A percentile compares a stretch with the other conserved stretches of the same genome.
These are phyloP conservation scores for Boleophthalmus pectinirostris DNA, from an alignment of 2,113 vertebrate genomes.

Conservation along the genomic window DNA sequence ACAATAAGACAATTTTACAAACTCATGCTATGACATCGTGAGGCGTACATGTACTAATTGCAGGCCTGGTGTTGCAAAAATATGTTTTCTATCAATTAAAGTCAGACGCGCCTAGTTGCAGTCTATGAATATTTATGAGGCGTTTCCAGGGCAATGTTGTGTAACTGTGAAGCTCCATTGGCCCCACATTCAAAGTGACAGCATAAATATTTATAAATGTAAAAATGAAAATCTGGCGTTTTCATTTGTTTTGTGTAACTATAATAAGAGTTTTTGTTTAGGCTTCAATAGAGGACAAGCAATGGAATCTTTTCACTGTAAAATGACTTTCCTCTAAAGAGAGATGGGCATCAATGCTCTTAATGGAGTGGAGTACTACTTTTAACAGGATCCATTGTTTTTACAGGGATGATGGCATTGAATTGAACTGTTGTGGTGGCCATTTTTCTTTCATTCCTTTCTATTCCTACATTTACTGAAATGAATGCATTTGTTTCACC, in stretches of 20 bases:
- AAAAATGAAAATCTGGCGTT: constrained; percentile 13
- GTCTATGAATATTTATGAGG: constrained; percentile 58
- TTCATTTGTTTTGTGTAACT: neutral
- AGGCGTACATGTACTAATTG: constrained; percentile 1
- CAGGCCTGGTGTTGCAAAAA: constrained; percentile 28
- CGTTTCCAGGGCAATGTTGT: constrained; percentile 59
- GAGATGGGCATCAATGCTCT: neutral
- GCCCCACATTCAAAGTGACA: constrained; percentile 23
- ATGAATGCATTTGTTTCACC: neutral
- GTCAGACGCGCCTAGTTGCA: constrained; percentile 27
- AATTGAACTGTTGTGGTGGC: neutral
- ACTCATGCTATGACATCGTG: neutral
- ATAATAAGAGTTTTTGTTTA: neutral
- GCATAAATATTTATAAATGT: constrained; percentile 26
- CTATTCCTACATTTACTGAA: neutral
- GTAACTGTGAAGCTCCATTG: constrained; percentile 50
- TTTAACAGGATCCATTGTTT: neutral
- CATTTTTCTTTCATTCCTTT: neutral
- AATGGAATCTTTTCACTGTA: neutral
- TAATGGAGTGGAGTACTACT: neutral
- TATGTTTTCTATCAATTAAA: constrained; percentile 60
- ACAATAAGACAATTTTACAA: neutral
- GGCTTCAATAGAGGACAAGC: neutral
- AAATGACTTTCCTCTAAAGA: neutral
- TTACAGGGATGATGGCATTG: neutral